phyloP scores from a whole-genome alignment of 2,797 vertebrate genomes.

The Coranthus polyacanthus region DNA sequence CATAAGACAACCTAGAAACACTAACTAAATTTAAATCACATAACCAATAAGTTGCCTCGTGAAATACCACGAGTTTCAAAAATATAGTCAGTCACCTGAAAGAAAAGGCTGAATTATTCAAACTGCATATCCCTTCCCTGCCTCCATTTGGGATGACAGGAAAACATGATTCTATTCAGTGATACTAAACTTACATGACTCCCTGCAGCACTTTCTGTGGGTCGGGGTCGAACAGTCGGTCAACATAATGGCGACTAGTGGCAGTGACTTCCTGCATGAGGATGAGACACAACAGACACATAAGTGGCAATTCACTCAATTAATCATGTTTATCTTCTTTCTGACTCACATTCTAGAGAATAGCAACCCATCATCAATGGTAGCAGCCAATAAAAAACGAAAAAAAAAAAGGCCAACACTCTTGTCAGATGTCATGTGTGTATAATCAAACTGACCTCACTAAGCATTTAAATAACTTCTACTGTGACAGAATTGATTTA shows the following conservation, averaged over 20 bases:
- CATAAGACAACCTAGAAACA: not conserved
- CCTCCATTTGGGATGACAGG: not conserved
- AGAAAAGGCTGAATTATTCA: not conserved
- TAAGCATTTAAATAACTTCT: not conserved
- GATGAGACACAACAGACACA: constrained; percentile 48
- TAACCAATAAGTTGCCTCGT: not conserved
- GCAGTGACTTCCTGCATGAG: constrained; percentile 95
- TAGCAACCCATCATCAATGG: not conserved
- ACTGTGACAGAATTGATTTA: not conserved
- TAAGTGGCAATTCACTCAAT: constrained; percentile 14
- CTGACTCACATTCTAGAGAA: not conserved
- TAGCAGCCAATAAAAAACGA: no score
- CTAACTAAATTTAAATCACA: not conserved
- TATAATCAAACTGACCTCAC: not conserved
- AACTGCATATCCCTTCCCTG: not conserved
- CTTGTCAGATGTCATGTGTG: no score
- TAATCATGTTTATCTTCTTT: no score
- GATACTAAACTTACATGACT: constrained; percentile 94
- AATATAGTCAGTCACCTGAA: not conserved
- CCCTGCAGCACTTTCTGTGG: constrained; percentile 99
- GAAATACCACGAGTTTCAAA: not conserved
- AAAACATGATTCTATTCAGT: not conserved
- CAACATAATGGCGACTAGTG: constrained; percentile 99
- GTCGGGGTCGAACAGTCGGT: constrained; percentile 98
- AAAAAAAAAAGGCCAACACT: no score